Base-by-base conservation (phyloP, 2,113 vertebrate species). In the Tursiops truncatus region DNA sequence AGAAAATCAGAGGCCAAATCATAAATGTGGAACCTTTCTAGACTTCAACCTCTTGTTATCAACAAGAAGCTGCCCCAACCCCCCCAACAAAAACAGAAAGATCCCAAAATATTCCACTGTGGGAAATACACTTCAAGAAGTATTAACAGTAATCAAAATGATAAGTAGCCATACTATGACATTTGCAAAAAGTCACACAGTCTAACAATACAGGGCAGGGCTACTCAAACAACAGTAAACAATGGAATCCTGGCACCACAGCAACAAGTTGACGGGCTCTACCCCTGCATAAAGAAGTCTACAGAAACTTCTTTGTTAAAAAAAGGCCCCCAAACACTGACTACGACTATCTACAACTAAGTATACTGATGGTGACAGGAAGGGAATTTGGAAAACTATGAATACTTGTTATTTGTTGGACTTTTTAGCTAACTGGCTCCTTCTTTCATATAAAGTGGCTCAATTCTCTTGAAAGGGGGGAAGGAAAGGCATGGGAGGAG, bases 121-220 rank as follows among this genome's bases (percentile, higher is more conserved):
- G 68, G 60, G 58, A 68, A 83, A 63, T 71, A 71, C 3, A 28
- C 23, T 36, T 76, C 4, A 77, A 73, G 28, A 89, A 93, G 47
- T 84, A 92, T 38, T 96, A 63, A 73, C 2, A 81, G 33, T 92
- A 68, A 74, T 74, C 38, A 97, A 96, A 92, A 71, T 63, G 28
- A 25, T n/a, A 56, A n/a, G 15, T 1, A 63, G 36, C 60, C n/a
- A 33, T 50, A 76, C 14, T 28, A 79, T 62, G 56, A 77, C 9
- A 2, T 83, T 62, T 70, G n/a, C 63, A 36, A 83, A 62, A 96
- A 76, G 21, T 28, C 68, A 41, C 38, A 47, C 18, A 15, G 50
- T 62, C 26, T 53, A 50, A 56, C 50, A 92, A 88, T 33, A 89
- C 12, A 92, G 70, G 38, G 36, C 23, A 70, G 68, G 38, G 50